Percentiles rank a stretch among this genome's conserved stretches.
phyloP scores from a whole-genome alignment of 2,888 invertebrate species.

The Abrostola triplasia region DNA sequence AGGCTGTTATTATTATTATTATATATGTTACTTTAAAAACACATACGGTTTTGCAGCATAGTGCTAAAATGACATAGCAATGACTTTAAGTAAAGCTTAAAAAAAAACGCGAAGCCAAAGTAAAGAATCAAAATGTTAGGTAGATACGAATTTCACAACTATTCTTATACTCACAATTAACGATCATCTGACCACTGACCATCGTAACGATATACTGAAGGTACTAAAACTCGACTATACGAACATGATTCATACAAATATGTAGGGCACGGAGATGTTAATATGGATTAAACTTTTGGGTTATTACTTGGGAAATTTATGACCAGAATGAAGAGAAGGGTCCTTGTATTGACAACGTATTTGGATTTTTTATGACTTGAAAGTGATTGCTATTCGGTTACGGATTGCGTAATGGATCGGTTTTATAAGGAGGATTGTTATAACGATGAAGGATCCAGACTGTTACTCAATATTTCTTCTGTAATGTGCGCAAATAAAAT shows the following conservation, averaged over 20 bases:
- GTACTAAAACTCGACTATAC: slow-evolving; percentile 29
- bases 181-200: slow-evolving; percentile 21
- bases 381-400: slow-evolving; percentile 79
- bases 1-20: too few species aligned
- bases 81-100: too few species aligned
- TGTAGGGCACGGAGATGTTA: slow-evolving; percentile 41
- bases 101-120: too few species aligned
- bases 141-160: slow-evolving; percentile 22
- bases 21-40: too few species aligned
- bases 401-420: slow-evolving; percentile 68
- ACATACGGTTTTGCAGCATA: too few species aligned
- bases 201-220: slow-evolving; percentile 23
- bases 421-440: slow-evolving; percentile 70
- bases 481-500: too few species aligned
- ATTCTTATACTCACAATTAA: neutral
- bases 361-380: slow-evolving; percentile 78
- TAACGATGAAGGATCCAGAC: slow-evolving; percentile 67
- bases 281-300: slow-evolving; percentile 59
- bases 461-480: slow-evolving; percentile 39
- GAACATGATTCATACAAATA: slow-evolving; percentile 39
- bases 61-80: too few species aligned
- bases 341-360: slow-evolving; percentile 55
- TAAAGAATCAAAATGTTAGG: too few species aligned
- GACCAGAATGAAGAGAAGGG: slow-evolving; percentile 69
- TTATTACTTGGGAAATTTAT: slow-evolving; percentile 67